phyloP scores from a whole-genome alignment of 2,113 vertebrate species.

The Mirza zaza region DNA sequence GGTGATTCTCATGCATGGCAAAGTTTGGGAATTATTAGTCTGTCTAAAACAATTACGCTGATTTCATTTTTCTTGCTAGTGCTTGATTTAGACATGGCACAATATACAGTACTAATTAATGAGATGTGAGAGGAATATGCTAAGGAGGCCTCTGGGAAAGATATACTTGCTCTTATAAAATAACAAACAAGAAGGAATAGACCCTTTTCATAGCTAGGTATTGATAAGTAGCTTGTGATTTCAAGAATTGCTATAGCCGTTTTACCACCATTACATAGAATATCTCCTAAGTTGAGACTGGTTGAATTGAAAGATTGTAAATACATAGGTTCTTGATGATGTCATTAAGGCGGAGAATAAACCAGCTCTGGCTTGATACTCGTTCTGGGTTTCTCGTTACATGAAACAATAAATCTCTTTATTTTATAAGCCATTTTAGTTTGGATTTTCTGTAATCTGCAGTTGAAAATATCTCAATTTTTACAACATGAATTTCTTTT shows the following conservation, averaged over 20 bases:
- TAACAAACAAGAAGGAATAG: neutral
- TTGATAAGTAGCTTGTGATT: neutral
- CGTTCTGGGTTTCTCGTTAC: neutral
- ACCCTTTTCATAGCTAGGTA: neutral
- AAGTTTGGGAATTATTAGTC: neutral
- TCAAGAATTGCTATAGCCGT: neutral
- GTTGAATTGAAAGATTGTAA: neutral
- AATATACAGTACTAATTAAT: neutral
- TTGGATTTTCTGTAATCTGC: neutral
- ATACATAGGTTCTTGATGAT: neutral
- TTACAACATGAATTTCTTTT: neutral
- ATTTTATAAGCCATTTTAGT: neutral
- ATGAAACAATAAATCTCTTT: neutral
- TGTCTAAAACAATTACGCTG: neutral
- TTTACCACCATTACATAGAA: neutral
- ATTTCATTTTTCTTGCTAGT: neutral
- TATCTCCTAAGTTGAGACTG: neutral
- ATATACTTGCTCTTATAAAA: neutral
- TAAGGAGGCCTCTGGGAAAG: neutral
- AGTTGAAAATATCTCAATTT: constrained; percentile 33
- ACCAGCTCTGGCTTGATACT: neutral
- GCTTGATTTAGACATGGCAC: neutral
- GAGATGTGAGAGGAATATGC: neutral
- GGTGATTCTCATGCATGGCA: neutral
- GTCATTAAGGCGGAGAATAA: neutral